Conservation (phyloP, 2,888 invertebrate species). For the Scaptomyza flava region DNA sequence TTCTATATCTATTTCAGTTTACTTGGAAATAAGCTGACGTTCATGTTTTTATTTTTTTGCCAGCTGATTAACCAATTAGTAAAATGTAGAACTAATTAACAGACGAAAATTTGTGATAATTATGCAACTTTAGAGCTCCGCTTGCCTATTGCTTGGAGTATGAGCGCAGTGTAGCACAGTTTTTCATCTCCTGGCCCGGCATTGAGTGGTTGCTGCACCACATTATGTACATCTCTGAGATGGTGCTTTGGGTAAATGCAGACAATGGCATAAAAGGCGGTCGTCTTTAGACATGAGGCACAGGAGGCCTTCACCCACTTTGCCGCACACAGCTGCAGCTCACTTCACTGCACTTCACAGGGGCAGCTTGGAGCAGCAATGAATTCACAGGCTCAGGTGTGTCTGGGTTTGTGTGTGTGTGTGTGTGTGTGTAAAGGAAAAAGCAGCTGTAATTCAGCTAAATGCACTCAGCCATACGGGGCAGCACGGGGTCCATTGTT, state of each 20-base stretch:
- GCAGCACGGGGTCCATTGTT: conserved; percentile 41
- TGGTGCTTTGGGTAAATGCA: conserved; percentile 40
- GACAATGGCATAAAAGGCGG: conserved; percentile 74
- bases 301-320: conserved; percentile 76
- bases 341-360: conserved; percentile 52
- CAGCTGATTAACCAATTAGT: conserved; percentile 33
- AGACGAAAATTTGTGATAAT: conserved; percentile 49
- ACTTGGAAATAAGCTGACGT: conserved; percentile 64
- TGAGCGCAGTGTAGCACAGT: conserved; percentile 30
- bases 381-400: conserved; percentile 24
- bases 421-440: conserved; percentile 27
- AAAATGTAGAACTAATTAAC: conserved; percentile 71
- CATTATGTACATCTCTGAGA: conserved; percentile 15
- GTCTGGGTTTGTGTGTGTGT: conserved; percentile 6
- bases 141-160: conserved; percentile 36
- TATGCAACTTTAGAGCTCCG: conserved; percentile 42
- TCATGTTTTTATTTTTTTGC: conserved; percentile 10
- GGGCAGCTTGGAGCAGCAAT: not conserved
- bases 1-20: conserved; percentile 42
- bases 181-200: conserved; percentile 46
- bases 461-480: conserved; percentile 73
- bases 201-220: conserved; percentile 64
- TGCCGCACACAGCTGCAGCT: conserved; percentile 45
- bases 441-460: conserved; percentile 72
- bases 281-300: conserved; percentile 55